Evolutionary conservation across 2,888 invertebrate genomes (phyloP).

Genomic region (Thereva nobilitata): DNA sequence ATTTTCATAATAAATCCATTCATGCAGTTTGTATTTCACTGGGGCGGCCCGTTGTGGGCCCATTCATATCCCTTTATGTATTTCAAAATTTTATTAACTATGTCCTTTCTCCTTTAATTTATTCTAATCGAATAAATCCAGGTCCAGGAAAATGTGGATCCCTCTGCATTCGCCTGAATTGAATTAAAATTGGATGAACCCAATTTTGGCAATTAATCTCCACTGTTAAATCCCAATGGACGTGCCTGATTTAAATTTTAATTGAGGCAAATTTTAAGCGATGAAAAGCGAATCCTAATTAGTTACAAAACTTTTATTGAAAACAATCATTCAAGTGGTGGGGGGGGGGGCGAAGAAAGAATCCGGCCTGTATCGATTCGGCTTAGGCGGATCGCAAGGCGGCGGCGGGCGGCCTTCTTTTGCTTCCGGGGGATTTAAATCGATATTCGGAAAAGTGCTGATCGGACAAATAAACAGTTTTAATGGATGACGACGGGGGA

Average conservation of each 20-base stretch:
- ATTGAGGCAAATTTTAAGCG: constrained; percentile 29
- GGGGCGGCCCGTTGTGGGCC: no score
- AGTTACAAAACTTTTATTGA: constrained; percentile 29
- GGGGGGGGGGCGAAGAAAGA: no score
- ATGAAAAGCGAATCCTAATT: constrained; percentile 18
- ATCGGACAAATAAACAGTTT: no score
- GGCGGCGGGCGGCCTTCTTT: no score
- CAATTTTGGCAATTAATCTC: constrained; percentile 14
- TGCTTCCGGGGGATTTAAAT: no score
- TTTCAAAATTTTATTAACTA: constrained; percentile 25
- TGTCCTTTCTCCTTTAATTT: constrained; percentile 15
- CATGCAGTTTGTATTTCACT: no score
- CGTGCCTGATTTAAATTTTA: constrained; percentile 36
- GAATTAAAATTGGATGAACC: constrained; percentile 30
- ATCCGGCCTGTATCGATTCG: no score
- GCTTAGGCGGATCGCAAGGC: no score
- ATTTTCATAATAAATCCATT: no score
- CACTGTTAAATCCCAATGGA: constrained; percentile 29
- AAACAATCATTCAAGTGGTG: constrained; percentile 17
- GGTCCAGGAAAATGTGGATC: constrained; percentile 13
- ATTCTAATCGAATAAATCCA: constrained; percentile 23
- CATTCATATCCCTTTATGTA: no score
- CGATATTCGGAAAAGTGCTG: no score
- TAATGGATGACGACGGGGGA: no score
- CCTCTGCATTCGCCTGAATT: constrained; percentile 26